These are phyloP conservation scores for Streblospio benedicti DNA, from an alignment of 1,140 invertebrate genomes.

Conservation along the genomic window DNA sequence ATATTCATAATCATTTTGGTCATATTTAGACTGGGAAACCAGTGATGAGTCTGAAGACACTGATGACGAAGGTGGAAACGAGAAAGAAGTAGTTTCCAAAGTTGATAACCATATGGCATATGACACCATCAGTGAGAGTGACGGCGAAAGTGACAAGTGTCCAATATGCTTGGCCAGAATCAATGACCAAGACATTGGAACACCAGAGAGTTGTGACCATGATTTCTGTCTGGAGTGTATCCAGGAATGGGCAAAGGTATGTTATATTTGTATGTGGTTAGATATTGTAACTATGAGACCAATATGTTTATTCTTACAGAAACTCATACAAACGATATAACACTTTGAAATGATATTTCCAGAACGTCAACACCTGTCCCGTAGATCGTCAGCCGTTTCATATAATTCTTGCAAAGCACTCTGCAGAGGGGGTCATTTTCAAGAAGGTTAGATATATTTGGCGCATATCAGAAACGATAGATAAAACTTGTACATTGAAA, in stretches of 20 bases:
- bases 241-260: slow-evolving; percentile 75
- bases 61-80: slow-evolving; percentile 3
- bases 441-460: too few species aligned
- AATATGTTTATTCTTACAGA: too few species aligned
- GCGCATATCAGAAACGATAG: too few species aligned
- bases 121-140: slow-evolving; percentile 11
- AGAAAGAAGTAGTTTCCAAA: slow-evolving; percentile 10
- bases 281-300: background rate
- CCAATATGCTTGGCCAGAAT: slow-evolving; percentile 63
- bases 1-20: too few species aligned
- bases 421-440: slow-evolving; percentile 59
- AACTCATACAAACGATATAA: too few species aligned
- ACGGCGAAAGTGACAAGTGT: slow-evolving; percentile 47
- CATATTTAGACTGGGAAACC: slow-evolving; percentile 14
- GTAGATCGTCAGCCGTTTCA: slow-evolving; percentile 79
- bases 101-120: slow-evolving; percentile 11
- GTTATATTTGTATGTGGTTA: slow-evolving; percentile 7
- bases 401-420: slow-evolving; percentile 64
- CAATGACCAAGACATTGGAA: slow-evolving; percentile 66
- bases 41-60: slow-evolving; percentile 13
- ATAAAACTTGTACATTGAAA: slow-evolving; percentile 17
- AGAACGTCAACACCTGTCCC: slow-evolving; percentile 90
- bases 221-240: slow-evolving; percentile 81
- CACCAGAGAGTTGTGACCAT: slow-evolving; percentile 78
- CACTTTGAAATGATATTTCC: slow-evolving; percentile 25